phyloP scores from a whole-genome alignment of 2,113 vertebrate species.

The Phocoena phocoena region DNA sequence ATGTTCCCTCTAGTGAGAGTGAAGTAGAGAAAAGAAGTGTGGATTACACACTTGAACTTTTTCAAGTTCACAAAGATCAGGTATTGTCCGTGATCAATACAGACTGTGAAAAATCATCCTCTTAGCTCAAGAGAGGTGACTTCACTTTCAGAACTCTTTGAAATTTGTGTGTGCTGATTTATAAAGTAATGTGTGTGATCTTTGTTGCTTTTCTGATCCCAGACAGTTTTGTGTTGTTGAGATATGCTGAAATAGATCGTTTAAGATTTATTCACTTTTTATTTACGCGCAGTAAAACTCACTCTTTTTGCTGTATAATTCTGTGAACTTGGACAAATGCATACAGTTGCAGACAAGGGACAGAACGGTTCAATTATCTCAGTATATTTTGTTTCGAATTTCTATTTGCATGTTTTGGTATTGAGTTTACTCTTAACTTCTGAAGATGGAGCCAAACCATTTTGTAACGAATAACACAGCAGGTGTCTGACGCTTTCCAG shows the following conservation, averaged over 20 bases:
- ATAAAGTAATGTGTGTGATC: background rate
- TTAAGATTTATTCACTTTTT: background rate
- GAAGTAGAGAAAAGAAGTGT: background rate
- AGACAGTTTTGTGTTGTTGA: background rate
- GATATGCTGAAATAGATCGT: background rate
- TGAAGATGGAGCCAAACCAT: background rate
- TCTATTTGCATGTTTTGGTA: background rate
- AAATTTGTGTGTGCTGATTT: background rate
- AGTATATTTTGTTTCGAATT: constrained; percentile 22
- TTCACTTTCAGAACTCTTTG: background rate
- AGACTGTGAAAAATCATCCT: background rate
- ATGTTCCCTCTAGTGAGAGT: accelerated
- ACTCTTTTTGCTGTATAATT: background rate
- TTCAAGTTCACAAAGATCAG: background rate
- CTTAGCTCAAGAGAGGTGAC: background rate
- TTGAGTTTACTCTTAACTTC: background rate
- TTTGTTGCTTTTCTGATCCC: background rate
- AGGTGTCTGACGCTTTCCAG: background rate
- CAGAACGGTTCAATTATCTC: background rate
- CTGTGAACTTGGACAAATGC: background rate
- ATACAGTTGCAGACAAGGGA: background rate
- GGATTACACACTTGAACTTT: background rate
- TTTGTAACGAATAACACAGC: background rate
- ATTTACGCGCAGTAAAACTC: background rate
- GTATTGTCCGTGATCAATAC: background rate